Base-by-base conservation (phyloP, 2,113 vertebrate genomes). In the Corvus moneduloides region DNA sequence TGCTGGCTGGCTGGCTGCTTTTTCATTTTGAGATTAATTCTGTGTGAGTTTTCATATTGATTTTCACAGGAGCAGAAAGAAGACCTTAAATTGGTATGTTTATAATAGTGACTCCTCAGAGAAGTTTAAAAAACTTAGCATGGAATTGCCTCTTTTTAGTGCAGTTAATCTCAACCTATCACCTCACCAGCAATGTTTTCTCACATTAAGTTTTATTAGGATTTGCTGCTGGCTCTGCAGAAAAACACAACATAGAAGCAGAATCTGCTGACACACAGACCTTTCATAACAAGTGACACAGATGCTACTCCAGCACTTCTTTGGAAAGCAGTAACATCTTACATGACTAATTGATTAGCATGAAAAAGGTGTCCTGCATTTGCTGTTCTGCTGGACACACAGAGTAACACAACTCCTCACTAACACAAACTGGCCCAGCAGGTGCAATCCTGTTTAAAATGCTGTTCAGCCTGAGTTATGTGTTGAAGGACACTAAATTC, bases 221-320 rank as follows among this genome's bases (percentile, higher is more conserved):
- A 74, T 94, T 97, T 95, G 87, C 87, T 98, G 97, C 95, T 94
- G 67, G 79, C 94, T 94, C 87, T 94, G 95, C 94, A 96, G 93
- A 96, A 97, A 97, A 97, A 71, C 41, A 22, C 63, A 91, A 82
- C 62, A 28, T 4, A 46, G 80, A 90, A 9, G 12, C 52, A 95
- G 78, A 90, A 97, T 86, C 41, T 95, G 96, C 94, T 94, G 96
- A 97, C 88, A 97, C 69, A 76, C 44, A 66, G 96, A 87, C 85
- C 79, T 88, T 61, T 82, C 43, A 56, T 63, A 85, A 75, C 48
- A 90, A 89, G 93, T 71, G 69, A 68, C 76, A 84, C 18, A 3
- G 61, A 66, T 84, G 77, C 90, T 90, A 68, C 52, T 88, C 94
- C 88, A 89, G 85, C 91, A 83, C 64, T 93, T 95, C 78, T 73